A percentile compares a stretch with the other conserved stretches of the same genome.
Conservation (phyloP, 2,797 vertebrate genomes). For the Adelosebastes latens region DNA sequence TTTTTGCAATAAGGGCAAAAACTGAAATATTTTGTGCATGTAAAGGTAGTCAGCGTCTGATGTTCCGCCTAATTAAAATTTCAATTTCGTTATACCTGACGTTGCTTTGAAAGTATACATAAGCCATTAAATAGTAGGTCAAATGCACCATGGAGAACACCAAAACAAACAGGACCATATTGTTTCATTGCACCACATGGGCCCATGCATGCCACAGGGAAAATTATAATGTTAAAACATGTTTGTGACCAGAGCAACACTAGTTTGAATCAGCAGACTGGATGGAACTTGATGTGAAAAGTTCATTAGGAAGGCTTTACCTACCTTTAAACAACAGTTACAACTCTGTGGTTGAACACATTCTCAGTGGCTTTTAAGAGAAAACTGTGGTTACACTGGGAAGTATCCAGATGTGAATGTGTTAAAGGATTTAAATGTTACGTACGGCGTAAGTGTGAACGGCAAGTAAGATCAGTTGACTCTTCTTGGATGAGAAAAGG, state of each 20-base stretch:
- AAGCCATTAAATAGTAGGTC: not conserved
- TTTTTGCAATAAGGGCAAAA: too few species aligned
- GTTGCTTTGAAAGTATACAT: not conserved
- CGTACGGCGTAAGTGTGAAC: not conserved
- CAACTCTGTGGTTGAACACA: not conserved
- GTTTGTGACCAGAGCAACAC: not conserved
- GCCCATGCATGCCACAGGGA: not conserved
- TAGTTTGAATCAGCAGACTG: not conserved
- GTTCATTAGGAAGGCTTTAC: not conserved
- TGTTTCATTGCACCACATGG: conserved; percentile 6
- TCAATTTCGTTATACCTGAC: not conserved
- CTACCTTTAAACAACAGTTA: not conserved
- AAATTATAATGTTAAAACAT: not conserved
- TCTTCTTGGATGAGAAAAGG: not conserved
- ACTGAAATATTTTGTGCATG: too few species aligned
- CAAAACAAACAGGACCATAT: not conserved
- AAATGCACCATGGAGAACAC: not conserved
- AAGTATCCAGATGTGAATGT: not conserved
- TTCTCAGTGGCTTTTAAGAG: not conserved
- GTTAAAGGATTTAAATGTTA: conserved; percentile 2
- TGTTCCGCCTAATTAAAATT: not conserved
- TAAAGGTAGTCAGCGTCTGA: too few species aligned
- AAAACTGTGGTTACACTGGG: not conserved
- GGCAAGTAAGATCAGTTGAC: not conserved
- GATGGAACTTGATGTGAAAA: not conserved